A percentile compares a stretch with the other conserved stretches of the same genome.
These are phyloP conservation scores for Ceratitis capitata DNA, from an alignment of 1,140 invertebrate species.

Conservation along the genomic window DNA sequence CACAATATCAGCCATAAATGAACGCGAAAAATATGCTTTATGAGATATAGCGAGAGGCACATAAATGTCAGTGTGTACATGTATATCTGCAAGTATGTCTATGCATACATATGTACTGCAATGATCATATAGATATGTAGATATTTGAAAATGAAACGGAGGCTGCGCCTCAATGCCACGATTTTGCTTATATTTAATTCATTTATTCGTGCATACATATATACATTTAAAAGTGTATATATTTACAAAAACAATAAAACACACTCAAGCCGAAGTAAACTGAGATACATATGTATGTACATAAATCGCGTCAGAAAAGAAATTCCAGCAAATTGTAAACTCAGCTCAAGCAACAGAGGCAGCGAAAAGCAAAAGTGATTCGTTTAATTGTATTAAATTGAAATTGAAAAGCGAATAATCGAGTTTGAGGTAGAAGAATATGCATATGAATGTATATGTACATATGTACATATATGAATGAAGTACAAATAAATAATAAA, in stretches of 20 bases:
- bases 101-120: background rate
- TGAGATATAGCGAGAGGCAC: background rate
- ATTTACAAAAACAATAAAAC: background rate
- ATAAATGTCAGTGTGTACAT: background rate
- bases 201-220: background rate
- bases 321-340: background rate
- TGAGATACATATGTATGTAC: background rate
- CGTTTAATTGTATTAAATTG: constrained; percentile 34
- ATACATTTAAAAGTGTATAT: background rate
- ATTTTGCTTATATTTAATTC: too few relatives aligned
- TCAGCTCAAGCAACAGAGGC: background rate
- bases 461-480: background rate
- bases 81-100: background rate
- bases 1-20: background rate
- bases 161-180: constrained; percentile 13
- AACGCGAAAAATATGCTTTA: background rate
- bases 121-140: background rate
- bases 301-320: too few relatives aligned
- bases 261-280: too few relatives aligned
- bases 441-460: too few relatives aligned
- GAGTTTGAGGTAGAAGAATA: too few relatives aligned
- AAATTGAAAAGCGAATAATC: background rate
- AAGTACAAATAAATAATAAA: background rate
- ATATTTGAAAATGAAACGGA: background rate
- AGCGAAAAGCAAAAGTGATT: constrained; percentile 12